Base-by-base conservation (phyloP, 92 coral and sea anemone species). In the Parazoanthus darwini region DNA sequence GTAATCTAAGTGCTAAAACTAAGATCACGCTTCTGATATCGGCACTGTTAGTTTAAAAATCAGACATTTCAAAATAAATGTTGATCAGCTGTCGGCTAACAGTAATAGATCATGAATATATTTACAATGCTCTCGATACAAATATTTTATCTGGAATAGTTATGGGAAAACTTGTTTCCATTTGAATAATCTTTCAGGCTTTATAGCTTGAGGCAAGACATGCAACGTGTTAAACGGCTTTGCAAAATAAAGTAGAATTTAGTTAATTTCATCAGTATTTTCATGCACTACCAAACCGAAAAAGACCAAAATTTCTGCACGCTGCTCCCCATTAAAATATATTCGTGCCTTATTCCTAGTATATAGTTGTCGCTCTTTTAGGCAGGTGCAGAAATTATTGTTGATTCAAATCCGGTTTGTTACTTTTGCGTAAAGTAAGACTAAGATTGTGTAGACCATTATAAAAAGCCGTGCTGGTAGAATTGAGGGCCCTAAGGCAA, bases 321-420 rank as follows among this genome's bases (percentile, higher is more conserved):
- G 25, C 25, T 63, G 26, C 26, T 63, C 70, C 25, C 8, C 3
- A 23, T 58, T 22, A 63, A 23, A 63, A 63, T 63, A 22, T 22
- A 22, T 20, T 18, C 25, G 26, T 22, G 70, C 20, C 13, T 54
- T 15, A 63, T 63, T 20, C 25, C 70, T 63, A 29, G 33, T 29
- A 18, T 9, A 26, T 33, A 26, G 77, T 1, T 36, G 36, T 71
- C 14, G 77, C 43, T 35, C 38, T 78, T 78, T 46, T 23, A 78
- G 15, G 65, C n/a, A 78, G 82, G 67, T 79, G 82, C 18, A 11
- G n/a, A 14, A 25, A 35, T 79, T 79, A 79, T 79, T 29, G 82
- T 26, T 26, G 59, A n/a, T 10, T n/a, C 63, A 79, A 79, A 46
- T 79, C 39, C 63, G 37, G 20, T 79, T 54, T 63, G 80, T 76